phyloP scores from a whole-genome alignment of 2,888 invertebrate species.

The Plagodis pulveraria region DNA sequence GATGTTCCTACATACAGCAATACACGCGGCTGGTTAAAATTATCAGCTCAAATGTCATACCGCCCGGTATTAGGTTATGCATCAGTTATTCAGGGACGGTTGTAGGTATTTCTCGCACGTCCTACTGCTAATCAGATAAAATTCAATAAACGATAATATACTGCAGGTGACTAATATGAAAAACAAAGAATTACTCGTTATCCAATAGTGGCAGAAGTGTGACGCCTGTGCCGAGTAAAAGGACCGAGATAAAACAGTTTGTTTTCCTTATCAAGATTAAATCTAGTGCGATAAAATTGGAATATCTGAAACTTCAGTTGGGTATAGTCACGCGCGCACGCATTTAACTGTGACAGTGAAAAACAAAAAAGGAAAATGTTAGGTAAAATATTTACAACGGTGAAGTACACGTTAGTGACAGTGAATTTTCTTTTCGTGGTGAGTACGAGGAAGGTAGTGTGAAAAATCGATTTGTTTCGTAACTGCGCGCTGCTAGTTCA shows the following conservation, averaged over 20 bases:
- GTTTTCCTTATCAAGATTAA: constrained; percentile 81
- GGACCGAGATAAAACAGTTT: constrained; percentile 68
- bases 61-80: constrained; percentile 31
- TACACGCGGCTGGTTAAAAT: constrained; percentile 31
- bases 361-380: constrained; percentile 60
- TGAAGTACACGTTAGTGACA: constrained; percentile 71
- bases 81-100: constrained; percentile 30
- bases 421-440: constrained; percentile 77
- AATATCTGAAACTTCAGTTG: constrained; percentile 56
- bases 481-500: constrained; percentile 13
- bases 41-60: constrained; percentile 38
- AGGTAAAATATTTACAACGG: constrained; percentile 76
- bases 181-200: constrained; percentile 20
- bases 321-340: constrained; percentile 56
- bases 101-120: constrained; percentile 13
- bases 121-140: constrained; percentile 13
- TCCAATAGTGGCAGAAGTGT: constrained; percentile 17
- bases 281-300: constrained; percentile 68
- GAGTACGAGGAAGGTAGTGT: constrained; percentile 48
- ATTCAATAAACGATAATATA: constrained; percentile 18
- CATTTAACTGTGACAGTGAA: constrained; percentile 21
- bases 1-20: constrained; percentile 5
- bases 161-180: constrained; percentile 24
- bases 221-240: constrained; percentile 21
- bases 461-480: constrained; percentile 3